Evolutionary conservation across 2,797 vertebrate genomes (phyloP), one percentile per base, ranked within the genome.

Genomic region (Brotula barbata): DNA sequence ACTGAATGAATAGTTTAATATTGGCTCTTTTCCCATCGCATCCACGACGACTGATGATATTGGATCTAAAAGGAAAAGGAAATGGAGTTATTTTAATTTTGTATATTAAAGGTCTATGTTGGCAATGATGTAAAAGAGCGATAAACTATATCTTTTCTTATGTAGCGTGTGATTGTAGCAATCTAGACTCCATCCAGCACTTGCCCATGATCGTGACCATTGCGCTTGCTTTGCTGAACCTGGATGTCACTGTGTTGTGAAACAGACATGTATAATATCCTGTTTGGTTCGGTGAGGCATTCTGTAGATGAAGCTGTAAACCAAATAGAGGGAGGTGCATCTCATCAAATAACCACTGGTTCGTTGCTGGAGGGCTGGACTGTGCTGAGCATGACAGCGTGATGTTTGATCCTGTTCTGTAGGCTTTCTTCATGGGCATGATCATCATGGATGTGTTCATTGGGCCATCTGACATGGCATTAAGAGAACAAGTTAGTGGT

Each of bases 391-490:
- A 93, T 0, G 68, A 68, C 40, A 93, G 58, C 1, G 45, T 77
- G 65, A 92, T 80, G 42, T 76, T 33, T 1, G 83, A 83, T 28
- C 85, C 90, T 1, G 87, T 65, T 53, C 14, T 61, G 51, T 89
- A 79, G n/a, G 6, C 36, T 10, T 11, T 0, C 40, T 1, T 42
- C n/a, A 0, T 6, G 7, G 89, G 89, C 15, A 2, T 23, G 37
- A 68, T 14, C 3, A 1, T 64, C 8, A 92, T 54, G 1, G 1
- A 10, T 1, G 69, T 6, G 43, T 87, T 77, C 48, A 73, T 76
- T 11, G 92, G 90, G 22, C 91, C 92, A 62, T 90, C 92, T 93
- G 47, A 48, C 58, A 36, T 66, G 17, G 51, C 4, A 45, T 55
- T 6, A 53, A 48, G 6, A 59, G 1, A 5, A n/a, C 44, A 37